Evolutionary conservation across 1,140 invertebrate species (phyloP).

Genomic region (Drosophila teissieri): DNA sequence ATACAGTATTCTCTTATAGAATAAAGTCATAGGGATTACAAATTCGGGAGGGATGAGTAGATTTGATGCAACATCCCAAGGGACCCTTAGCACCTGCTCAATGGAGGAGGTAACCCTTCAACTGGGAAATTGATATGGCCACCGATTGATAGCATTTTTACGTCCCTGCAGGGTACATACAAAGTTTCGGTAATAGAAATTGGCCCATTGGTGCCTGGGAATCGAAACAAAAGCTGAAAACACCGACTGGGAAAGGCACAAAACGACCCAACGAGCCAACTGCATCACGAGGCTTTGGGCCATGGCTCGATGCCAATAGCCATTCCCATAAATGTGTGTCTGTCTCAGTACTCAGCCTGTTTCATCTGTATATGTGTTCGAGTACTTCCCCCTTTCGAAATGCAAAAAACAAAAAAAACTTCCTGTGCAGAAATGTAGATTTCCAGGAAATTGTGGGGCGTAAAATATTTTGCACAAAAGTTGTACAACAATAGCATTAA

Average conservation of each 20-base stretch:
- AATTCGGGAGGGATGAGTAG: too few relatives aligned
- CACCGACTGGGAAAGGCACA: conserved; percentile 35
- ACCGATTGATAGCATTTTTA: conserved; percentile 28
- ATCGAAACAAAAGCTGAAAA: conserved; percentile 73
- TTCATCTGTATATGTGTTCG: conserved; percentile 1
- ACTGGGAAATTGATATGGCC: conserved; percentile 33
- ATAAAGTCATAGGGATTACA: too few relatives aligned
- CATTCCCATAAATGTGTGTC: conserved; percentile 51
- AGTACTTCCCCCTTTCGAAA: conserved; percentile 20
- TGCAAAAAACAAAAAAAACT: conserved; percentile 8
- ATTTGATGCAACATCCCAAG: background rate
- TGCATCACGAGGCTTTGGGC: conserved; percentile 54
- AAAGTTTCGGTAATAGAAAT: conserved; percentile 73
- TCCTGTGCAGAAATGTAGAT: conserved; percentile 42
- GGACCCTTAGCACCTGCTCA: background rate
- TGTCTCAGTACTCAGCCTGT: conserved; percentile 12
- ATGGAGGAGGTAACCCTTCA: conserved; percentile 22
- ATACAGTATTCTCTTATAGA: too few relatives aligned
- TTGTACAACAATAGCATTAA: conserved; percentile 75
- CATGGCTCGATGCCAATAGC: conserved; percentile 69
- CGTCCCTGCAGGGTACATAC: conserved; percentile 44
- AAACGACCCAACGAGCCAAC: conserved; percentile 39
- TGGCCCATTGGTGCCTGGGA: conserved; percentile 31
- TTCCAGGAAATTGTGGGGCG: conserved; percentile 52
- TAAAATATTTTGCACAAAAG: conserved; percentile 73